These are phyloP conservation scores for Thamnophis sirtalis DNA, from an alignment of 2,113 vertebrate genomes.

Conservation along the genomic window DNA sequence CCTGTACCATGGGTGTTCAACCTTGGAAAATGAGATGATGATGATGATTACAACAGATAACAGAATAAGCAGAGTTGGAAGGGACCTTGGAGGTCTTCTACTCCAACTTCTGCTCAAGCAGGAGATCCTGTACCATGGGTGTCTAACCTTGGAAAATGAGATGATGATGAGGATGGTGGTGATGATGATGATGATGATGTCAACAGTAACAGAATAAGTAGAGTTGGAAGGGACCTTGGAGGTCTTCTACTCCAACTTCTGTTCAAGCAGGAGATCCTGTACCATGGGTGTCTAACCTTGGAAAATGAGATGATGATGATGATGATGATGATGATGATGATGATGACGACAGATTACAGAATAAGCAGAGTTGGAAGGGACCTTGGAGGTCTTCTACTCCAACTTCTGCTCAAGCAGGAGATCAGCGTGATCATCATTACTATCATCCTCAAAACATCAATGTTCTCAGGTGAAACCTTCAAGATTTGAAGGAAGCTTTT, in stretches of 20 bases:
- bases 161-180: no score
- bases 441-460: neutral
- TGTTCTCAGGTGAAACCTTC: neutral
- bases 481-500: neutral
- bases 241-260: neutral
- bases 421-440: neutral
- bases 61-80: neutral
- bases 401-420: no score
- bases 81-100: no score
- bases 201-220: no score
- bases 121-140: no score
- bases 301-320: neutral
- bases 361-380: neutral
- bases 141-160: no score
- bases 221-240: neutral
- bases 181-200: no score
- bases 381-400: neutral
- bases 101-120: no score
- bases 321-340: neutral
- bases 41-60: neutral
- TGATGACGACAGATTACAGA: neutral
- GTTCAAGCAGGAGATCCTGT: neutral
- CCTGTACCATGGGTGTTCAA: no score
- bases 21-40: neutral
- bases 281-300: no score